Evolutionary conservation across 2,113 vertebrate species (phyloP).

Genomic region (Psittacula cyanocephala): DNA sequence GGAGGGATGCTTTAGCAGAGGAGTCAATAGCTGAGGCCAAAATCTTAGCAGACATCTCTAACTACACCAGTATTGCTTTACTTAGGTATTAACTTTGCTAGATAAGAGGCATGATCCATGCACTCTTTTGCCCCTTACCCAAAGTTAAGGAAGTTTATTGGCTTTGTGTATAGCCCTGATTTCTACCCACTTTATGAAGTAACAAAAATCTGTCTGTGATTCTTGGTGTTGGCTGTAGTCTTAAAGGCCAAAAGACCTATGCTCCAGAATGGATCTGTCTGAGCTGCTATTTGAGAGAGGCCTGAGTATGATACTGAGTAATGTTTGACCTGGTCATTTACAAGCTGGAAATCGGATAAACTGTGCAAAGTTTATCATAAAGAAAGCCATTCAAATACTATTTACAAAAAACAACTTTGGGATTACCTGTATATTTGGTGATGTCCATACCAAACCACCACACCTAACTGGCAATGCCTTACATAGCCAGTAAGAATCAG

Average conservation of each 20-base stretch:
- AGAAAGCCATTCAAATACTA: not conserved
- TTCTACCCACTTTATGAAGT: not conserved
- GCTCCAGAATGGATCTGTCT: not conserved
- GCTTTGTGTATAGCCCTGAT: not conserved
- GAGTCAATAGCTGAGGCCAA: not conserved
- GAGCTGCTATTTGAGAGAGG: not conserved
- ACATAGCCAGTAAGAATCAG: not conserved
- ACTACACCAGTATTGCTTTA: not conserved
- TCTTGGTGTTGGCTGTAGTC: not conserved
- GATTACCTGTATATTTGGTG: not conserved
- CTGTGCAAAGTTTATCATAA: not conserved
- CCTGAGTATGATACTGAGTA: no score
- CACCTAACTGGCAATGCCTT: not conserved
- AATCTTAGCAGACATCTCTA: not conserved
- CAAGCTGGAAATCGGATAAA: not conserved
- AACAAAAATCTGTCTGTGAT: not conserved
- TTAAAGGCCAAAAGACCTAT: not conserved
- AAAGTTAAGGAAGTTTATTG: not conserved
- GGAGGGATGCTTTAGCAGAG: not conserved
- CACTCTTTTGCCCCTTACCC: not conserved
- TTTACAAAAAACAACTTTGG: not conserved
- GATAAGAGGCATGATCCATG: accelerated
- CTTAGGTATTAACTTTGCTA: not conserved
- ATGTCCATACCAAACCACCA: accelerated
- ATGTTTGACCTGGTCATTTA: accelerated